Evolutionary conservation across 2,888 invertebrate genomes (phyloP), one percentile per base, ranked within the genome.

Genomic region (Drosophila tanythrix): DNA sequence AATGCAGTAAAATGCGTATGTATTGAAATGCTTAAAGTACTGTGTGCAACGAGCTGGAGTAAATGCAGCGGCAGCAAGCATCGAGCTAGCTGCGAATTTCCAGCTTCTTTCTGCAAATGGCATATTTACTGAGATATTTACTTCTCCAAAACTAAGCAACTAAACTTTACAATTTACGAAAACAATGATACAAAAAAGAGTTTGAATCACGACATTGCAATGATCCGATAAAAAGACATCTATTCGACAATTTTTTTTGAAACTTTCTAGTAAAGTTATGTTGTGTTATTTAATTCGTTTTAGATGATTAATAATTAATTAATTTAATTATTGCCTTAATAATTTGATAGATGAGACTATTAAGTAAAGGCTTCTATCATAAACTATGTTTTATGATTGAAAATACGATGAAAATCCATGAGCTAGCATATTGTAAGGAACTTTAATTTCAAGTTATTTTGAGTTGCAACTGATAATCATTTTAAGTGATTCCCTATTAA

Each of bases 1-100:
- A 74, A 70, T 72, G 71, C 69, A 61, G 50, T 69, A 67, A 79
- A 81, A 76, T 83, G 88, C 79, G 85, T 85, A 67, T 65, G 73
- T 59, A 72, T 53, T 72, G 46, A 55, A 57, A 52, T 65, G 59
- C 46, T 71, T 55, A 8, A 61, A 76, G 57, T 63, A 60, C 62
- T 60, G 53, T 70, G 59, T 60, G 59, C 38, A 56, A 38, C n/a
- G 43, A 48, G 46, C 62, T 61, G 40, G 38, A 11, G 36, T 46
- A 59, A 56, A 52, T 48, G 18, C 50, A 43, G 25, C 58, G 57
- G 18, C 50, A 43, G 25, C 58, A 60, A 60, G 52, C 51, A 40
- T 29, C 38, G 8, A 58, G 48, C 53, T 62, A 57, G 65, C 65
- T 73, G 73, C 51, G 62, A 72, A 70, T 70, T 79, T 70, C 35